These are phyloP conservation scores for Chaetorhynchus papuensis DNA, from an alignment of 2,113 vertebrate species.

Conservation along the genomic window DNA sequence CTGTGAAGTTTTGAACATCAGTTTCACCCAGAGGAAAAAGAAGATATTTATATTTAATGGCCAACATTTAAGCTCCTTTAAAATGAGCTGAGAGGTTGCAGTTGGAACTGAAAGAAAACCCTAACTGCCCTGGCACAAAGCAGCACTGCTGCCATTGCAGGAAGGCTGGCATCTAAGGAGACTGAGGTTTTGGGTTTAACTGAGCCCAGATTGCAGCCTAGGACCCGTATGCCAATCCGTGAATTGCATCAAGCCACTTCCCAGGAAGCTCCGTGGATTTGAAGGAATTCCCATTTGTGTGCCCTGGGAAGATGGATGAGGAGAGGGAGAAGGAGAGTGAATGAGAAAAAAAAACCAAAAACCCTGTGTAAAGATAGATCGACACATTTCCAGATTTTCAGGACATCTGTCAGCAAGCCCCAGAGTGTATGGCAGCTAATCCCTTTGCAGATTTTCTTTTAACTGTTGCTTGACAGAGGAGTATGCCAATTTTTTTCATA, in stretches of 20 bases:
- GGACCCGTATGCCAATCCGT: background rate
- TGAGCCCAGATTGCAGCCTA: background rate
- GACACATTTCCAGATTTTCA: conserved; percentile 63
- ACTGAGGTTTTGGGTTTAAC: background rate
- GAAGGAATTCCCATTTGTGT: background rate
- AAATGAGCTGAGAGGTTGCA: conserved; percentile 24
- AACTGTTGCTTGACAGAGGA: conserved; percentile 54
- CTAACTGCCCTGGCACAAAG: background rate
- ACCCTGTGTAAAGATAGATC: conserved; percentile 45
- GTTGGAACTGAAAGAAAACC: background rate
- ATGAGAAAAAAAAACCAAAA: background rate
- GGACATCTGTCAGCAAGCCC: conserved; percentile 63
- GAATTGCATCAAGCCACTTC: background rate
- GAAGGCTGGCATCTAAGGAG: background rate
- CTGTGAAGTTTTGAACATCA: conserved; percentile 19
- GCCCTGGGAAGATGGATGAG: background rate
- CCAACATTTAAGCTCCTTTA: conserved; percentile 42
- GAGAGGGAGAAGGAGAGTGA: background rate
- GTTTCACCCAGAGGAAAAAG: conserved; percentile 43
- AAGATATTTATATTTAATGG: conserved; percentile 58
- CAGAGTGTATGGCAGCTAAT: conserved; percentile 51
- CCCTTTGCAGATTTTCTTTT: conserved; percentile 63
- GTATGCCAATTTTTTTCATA: conserved; percentile 4
- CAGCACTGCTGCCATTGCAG: background rate
- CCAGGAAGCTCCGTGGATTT: background rate